phyloP scores from a whole-genome alignment of 2,888 invertebrate species.

The Vesta saturnalis region DNA sequence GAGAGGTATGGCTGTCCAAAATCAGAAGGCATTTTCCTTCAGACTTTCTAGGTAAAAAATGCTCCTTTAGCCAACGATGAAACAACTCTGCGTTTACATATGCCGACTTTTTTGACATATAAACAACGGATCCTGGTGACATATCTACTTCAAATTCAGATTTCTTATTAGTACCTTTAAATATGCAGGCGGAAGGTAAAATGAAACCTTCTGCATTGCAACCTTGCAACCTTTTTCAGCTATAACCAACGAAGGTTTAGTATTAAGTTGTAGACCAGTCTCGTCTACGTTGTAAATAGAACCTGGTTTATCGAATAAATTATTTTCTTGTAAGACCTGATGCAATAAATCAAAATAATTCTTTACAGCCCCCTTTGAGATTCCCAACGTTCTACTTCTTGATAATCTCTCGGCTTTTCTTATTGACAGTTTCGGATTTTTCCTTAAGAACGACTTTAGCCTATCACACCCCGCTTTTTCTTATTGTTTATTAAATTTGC shows the following conservation, averaged over 20 bases:
- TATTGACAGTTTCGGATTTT: background rate
- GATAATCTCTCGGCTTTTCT: background rate
- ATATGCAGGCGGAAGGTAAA: background rate
- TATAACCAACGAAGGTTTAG: no score
- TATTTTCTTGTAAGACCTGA: background rate
- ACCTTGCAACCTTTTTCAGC: background rate
- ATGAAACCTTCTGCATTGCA: background rate
- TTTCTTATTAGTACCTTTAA: constrained; percentile 1
- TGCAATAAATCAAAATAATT: constrained; percentile 5
- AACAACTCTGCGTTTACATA: background rate
- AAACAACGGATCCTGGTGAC: background rate
- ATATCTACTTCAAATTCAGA: background rate
- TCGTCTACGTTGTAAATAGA: no score
- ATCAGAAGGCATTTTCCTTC: background rate
- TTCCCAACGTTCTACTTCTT: background rate
- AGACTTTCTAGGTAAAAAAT: background rate
- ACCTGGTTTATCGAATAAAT: background rate
- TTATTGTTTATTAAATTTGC: background rate
- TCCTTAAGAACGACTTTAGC: background rate
- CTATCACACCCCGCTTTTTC: background rate
- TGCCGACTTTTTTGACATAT: background rate
- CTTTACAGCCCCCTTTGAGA: background rate
- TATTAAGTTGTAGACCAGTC: no score
- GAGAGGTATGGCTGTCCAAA: background rate
- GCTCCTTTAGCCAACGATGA: background rate